Conservation (phyloP, 2,888 invertebrate species). For the Bedellia somnulentella region DNA sequence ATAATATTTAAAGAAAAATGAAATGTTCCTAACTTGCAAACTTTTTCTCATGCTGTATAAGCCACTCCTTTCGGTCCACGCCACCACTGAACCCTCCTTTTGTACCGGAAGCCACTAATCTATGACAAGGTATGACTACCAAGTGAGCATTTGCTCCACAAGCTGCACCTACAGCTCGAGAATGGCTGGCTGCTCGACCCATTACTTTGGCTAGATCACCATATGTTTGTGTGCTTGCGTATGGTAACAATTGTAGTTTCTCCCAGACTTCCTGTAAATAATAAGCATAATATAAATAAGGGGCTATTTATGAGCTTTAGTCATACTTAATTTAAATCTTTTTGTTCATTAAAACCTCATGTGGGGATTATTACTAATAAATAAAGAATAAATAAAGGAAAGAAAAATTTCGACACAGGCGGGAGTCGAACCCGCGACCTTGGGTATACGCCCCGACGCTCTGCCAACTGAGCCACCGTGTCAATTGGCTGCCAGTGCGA, state of each 20-base stretch:
- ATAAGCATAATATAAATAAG: too few relatives aligned
- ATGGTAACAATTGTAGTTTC: constrained; percentile 29
- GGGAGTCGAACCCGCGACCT: too few relatives aligned
- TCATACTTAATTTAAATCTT: not conserved
- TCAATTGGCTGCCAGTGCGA: too few relatives aligned
- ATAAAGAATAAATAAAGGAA: too few relatives aligned
- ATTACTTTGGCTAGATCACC: constrained; percentile 31
- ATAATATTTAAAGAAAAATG: not conserved
- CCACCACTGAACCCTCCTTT: constrained; percentile 56
- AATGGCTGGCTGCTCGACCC: constrained; percentile 30
- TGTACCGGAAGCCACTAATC: constrained; percentile 28
- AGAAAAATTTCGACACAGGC: too few relatives aligned
- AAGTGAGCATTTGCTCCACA: constrained; percentile 40
- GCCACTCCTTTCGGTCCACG: constrained; percentile 53
- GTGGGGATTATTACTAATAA: too few relatives aligned
- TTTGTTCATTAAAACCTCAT: too few relatives aligned
- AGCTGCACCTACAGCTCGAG: constrained; percentile 40
- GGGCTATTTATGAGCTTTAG: not conserved
- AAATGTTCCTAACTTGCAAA: constrained; percentile 8
- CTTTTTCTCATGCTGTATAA: constrained; percentile 43
- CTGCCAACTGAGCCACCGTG: too few relatives aligned
- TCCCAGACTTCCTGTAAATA: constrained; percentile 35
- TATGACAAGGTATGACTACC: constrained; percentile 41
- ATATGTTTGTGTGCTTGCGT: constrained; percentile 38
- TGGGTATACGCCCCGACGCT: too few relatives aligned